A percentile compares a stretch with the other conserved stretches of the same genome.
Conservation (phyloP, 2,113 vertebrate species). For the Crotalus tigris region DNA sequence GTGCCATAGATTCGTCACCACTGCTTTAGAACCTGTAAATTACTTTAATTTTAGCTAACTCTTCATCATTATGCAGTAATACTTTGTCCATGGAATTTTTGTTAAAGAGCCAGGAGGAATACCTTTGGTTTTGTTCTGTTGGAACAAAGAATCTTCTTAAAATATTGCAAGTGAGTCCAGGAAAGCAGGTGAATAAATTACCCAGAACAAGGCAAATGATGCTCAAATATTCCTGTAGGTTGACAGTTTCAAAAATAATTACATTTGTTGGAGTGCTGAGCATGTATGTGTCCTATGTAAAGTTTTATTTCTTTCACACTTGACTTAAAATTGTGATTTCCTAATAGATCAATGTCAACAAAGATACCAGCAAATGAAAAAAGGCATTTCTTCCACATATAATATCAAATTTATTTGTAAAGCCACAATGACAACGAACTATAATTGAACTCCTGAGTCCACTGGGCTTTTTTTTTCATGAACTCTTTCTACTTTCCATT, state of each 20-base stretch:
- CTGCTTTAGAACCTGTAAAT: background rate
- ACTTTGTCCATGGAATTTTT: background rate
- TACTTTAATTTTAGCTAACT: background rate
- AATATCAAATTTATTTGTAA: background rate
- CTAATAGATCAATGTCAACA: conserved; percentile 10
- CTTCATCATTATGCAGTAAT: background rate
- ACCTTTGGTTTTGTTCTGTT: background rate
- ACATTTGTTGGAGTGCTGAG: conserved; percentile 39
- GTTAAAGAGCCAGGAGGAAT: background rate
- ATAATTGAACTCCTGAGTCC: background rate
- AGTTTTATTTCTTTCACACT: conserved; percentile 36
- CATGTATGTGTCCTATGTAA: conserved; percentile 26
- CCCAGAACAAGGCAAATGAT: background rate
- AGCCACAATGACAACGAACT: background rate
- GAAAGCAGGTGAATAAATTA: conserved; percentile 1
- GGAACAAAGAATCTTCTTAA: background rate
- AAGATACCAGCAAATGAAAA: conserved; percentile 33
- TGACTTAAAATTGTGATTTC: conserved; percentile 28
- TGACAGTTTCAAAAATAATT: conserved; percentile 42
- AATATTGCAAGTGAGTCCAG: conserved; percentile 5
- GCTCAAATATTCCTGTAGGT: background rate
- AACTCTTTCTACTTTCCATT: background rate
- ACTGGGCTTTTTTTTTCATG: background rate
- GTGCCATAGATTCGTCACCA: too few relatives aligned
- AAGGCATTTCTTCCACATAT: conserved; percentile 25